These are phyloP conservation scores for Xiphophorus couchianus DNA, from an alignment of 2,113 vertebrate species.

Conservation along the genomic window DNA sequence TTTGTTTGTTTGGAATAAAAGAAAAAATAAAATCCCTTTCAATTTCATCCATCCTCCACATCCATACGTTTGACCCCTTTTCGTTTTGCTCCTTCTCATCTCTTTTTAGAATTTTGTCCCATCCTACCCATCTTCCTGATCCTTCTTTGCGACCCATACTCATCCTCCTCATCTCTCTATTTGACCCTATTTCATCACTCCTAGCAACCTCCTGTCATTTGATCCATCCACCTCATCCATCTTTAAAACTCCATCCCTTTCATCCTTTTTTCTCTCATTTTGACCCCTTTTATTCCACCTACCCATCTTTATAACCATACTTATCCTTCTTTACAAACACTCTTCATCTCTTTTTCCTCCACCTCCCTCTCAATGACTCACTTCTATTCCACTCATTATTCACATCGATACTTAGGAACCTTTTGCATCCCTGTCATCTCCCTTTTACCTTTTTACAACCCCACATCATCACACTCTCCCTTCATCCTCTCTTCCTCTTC, in stretches of 20 bases:
- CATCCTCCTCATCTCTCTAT: no score
- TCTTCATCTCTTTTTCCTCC: not conserved
- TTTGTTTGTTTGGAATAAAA: no score
- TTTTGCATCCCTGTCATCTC: not conserved
- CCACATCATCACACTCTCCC: not conserved
- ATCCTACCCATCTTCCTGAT: not conserved
- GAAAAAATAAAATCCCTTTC: not conserved
- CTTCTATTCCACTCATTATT: not conserved
- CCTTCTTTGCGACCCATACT: not conserved
- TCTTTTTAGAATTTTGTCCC: not conserved
- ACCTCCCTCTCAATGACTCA: not conserved
- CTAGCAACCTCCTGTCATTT: not conserved
- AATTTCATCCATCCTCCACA: not conserved
- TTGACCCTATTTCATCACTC: not conserved
- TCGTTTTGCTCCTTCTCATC: no score
- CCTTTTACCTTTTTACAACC: not conserved
- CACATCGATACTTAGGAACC: not conserved
- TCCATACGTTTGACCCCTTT: no score
- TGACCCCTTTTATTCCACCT: no score
- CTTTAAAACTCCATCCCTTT: not conserved
- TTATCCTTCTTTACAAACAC: not conserved
- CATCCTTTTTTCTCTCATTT: not conserved
- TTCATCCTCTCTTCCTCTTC: not conserved
- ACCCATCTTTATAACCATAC: no score
- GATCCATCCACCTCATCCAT: not conserved